Evolutionary conservation across 2,888 invertebrate species (phyloP), one percentile per base, ranked within the genome.

Genomic region (Alsophila aescularia): DNA sequence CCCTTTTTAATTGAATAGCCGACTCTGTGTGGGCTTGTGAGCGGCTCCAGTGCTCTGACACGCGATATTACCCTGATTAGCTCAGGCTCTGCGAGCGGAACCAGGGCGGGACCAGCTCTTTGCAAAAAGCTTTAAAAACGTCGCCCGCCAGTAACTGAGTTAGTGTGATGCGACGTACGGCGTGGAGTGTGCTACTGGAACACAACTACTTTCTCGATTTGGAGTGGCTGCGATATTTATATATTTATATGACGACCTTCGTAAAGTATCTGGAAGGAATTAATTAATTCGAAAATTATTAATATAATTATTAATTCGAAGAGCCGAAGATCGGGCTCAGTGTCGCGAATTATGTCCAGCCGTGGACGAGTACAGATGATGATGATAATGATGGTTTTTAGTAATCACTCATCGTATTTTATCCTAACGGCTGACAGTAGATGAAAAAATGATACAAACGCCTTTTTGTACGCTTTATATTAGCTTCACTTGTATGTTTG

Each of bases 81-180:
- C 76, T 75, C n/a, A n/a, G 72, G 72, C 77, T 83, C 79, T 72
- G 73, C 73, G 77, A 84, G 78, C 73, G 73, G 75, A 72, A 72
- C 72, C 76, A 73, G 77, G 84, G 78, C 73, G 73, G 75, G 72
- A 72, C 72, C 76, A 73, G 67, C 62, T 70, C 80, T 72, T 76
- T 72, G 81, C 79, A 85, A 87, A 88, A 87, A 86, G 87, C 88
- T 87, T 85, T 89, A 87, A 88, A 88, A 88, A 85, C 71, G 83
- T 83, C 81, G 75, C 77, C 73, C 81, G 75, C 77, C 73, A 68
- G 80, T 88, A 89, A 90, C 84, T 86, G 75, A 81, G 80, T 90
- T 89, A 87, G 70, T 66, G 69, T 64, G 68, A 67, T 66, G 69
- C 64, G 68, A 67, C 73, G 69, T 67, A 63, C 67, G 58, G 65